Conservation (phyloP, 2,888 invertebrate genomes). For the Oxystoma pomonae region DNA sequence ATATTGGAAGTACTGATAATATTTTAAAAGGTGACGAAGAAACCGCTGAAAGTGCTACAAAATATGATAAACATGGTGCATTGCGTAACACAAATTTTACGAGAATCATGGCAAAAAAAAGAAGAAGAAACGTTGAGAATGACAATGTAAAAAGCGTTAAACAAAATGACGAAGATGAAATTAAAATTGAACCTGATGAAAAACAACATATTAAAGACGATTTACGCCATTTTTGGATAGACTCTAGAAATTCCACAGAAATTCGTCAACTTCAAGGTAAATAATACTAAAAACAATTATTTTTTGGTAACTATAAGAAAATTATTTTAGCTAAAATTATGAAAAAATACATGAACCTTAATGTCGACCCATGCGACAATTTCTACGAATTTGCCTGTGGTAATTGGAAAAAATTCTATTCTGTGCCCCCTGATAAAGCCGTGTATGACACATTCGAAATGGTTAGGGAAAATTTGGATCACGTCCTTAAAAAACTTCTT, state of each 20-base stretch:
- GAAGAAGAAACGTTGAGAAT: not conserved
- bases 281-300: conserved; percentile 2
- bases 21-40: too few species aligned
- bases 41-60: too few species aligned
- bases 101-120: not conserved
- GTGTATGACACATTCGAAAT: conserved; percentile 89
- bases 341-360: conserved; percentile 71
- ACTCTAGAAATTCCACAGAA: conserved; percentile 11
- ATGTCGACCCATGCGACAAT: conserved; percentile 72
- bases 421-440: conserved; percentile 84
- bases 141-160: not conserved
- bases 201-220: not conserved
- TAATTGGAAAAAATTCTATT: conserved; percentile 79
- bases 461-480: conserved; percentile 74
- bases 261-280: conserved; percentile 27
- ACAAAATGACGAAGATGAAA: not conserved
- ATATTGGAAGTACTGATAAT: not conserved
- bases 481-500: conserved; percentile 63
- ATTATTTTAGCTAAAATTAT: conserved; percentile 48
- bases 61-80: not conserved
- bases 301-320: conserved; percentile 1
- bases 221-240: conserved; percentile 7
- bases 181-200: not conserved
- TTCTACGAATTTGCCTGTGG: conserved; percentile 86
- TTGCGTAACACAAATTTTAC: not conserved